Conservation (phyloP, 1,140 invertebrate genomes). For the Batillaria attramentaria region DNA sequence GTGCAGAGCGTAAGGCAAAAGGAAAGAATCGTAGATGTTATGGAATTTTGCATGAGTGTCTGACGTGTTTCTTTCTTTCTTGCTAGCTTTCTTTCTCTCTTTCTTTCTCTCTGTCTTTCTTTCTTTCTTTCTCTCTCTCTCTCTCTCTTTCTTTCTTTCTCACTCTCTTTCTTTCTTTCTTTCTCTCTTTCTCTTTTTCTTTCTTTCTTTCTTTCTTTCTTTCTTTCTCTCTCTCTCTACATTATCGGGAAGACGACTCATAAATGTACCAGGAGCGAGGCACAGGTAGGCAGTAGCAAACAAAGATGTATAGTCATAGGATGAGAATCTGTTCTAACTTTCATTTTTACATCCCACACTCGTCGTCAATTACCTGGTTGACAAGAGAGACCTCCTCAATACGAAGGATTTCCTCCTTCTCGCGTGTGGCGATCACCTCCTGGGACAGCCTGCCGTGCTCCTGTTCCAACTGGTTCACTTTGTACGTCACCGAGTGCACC, state of each 20-base stretch:
- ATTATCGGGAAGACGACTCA: too few species aligned
- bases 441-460: constrained; percentile 38
- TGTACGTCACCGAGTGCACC: constrained; percentile 49
- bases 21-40: too few species aligned
- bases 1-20: too few species aligned
- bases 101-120: constrained; percentile 8
- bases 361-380: constrained; percentile 47
- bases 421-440: constrained; percentile 39
- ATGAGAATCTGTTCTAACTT: too few species aligned
- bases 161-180: not conserved
- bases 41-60: too few species aligned
- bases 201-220: not conserved
- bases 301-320: too few species aligned
- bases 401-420: constrained; percentile 44
- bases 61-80: not conserved
- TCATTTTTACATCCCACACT: too few species aligned
- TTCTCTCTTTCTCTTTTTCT: not conserved
- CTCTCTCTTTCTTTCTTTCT: not conserved
- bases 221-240: constrained; percentile 1
- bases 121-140: constrained; percentile 1
- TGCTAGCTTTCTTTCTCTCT: not conserved
- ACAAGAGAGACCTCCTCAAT: constrained; percentile 49
- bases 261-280: too few species aligned
- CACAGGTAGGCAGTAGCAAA: too few species aligned
- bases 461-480: constrained; percentile 45